These are phyloP conservation scores for Brachionus paranguensis DNA, from an alignment of 1,140 invertebrate genomes.

Conservation along the genomic window DNA sequence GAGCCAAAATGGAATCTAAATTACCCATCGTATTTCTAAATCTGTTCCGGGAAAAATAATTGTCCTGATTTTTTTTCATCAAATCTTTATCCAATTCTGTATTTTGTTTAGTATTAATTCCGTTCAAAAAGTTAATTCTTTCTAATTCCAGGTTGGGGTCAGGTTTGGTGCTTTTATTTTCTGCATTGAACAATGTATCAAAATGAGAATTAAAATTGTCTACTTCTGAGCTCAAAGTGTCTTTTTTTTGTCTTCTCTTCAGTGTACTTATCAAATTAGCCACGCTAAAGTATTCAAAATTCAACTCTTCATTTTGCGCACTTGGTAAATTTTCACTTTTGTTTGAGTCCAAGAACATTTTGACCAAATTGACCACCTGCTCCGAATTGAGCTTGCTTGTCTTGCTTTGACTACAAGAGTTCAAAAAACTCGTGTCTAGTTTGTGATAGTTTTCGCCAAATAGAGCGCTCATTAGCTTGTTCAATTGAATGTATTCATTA, in stretches of 20 bases:
- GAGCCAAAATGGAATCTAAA: background rate
- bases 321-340: background rate
- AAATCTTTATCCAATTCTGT: background rate
- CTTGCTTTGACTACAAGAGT: background rate
- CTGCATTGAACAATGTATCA: background rate
- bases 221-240: background rate
- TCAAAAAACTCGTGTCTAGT: background rate
- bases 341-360: constrained; percentile 8
- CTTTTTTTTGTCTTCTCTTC: background rate
- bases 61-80: background rate
- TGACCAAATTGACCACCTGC: constrained; percentile 1
- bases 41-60: background rate
- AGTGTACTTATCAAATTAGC: background rate
- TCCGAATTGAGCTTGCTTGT: background rate
- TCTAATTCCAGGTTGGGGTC: background rate
- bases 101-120: background rate
- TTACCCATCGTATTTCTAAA: background rate
- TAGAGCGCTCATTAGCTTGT: constrained; percentile 13
- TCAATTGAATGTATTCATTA: constrained; percentile 35
- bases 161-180: background rate
- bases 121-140: background rate
- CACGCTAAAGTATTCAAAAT: background rate
- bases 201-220: constrained; percentile 5
- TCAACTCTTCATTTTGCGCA: background rate
- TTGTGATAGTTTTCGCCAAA: constrained; percentile 38